Conservation (phyloP, 2,113 vertebrate genomes). For the Chloroceryle aenea region DNA sequence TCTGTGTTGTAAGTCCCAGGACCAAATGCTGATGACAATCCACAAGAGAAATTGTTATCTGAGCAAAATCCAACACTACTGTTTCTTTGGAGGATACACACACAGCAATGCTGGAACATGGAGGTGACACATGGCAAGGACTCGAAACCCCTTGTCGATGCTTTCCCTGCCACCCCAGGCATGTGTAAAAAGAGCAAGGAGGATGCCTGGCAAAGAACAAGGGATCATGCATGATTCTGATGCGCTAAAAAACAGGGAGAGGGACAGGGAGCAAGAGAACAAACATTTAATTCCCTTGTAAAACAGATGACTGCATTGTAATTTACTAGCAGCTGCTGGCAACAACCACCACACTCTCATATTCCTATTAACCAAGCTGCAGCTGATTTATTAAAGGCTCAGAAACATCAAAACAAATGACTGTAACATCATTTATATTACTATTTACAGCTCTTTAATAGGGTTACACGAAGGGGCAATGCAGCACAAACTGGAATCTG, state of each 20-base stretch:
- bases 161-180: background rate
- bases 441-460: constrained; percentile 82
- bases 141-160: background rate
- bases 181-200: background rate
- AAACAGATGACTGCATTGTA: constrained; percentile 82
- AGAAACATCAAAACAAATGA: constrained; percentile 84
- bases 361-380: constrained; percentile 81
- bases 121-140: background rate
- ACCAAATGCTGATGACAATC: background rate
- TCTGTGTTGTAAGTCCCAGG: background rate
- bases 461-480: constrained; percentile 74
- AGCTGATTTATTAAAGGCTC: constrained; percentile 83
- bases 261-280: constrained; percentile 64
- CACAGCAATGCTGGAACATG: background rate
- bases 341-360: constrained; percentile 69
- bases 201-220: background rate
- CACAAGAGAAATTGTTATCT: background rate
- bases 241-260: background rate
- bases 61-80: constrained; percentile 20
- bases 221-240: constrained; percentile 31
- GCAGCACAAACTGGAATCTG: constrained; percentile 57
- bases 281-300: constrained; percentile 82
- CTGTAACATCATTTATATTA: constrained; percentile 82
- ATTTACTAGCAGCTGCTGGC: constrained; percentile 83
- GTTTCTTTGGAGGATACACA: background rate